Percentiles rank a stretch among this genome's conserved stretches.
phyloP scores from a whole-genome alignment of 2,797 vertebrate species.

The Cyprinella venusta region DNA sequence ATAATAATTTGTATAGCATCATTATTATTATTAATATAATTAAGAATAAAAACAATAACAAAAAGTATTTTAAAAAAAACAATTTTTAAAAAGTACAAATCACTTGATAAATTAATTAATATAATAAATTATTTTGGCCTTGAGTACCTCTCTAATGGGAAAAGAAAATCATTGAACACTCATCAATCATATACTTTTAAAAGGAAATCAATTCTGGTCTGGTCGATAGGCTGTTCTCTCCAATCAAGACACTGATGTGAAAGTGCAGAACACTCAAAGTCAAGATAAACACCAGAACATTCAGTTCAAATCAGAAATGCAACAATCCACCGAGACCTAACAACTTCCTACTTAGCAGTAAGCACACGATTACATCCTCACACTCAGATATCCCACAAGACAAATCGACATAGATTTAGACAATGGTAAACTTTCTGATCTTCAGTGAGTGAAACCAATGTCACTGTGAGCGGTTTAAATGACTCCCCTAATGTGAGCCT shows the following conservation, averaged over 20 bases:
- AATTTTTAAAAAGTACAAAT: not conserved
- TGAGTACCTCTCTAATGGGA: not conserved
- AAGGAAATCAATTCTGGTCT: slow-evolving; percentile 4
- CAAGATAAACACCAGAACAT: not conserved
- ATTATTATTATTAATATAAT: not conserved
- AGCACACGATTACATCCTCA: not conserved
- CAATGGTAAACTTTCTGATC: not conserved
- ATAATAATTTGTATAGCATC: too few species aligned
- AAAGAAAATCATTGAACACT: not conserved
- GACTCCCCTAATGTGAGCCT: not conserved
- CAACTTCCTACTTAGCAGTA: slow-evolving; percentile 1
- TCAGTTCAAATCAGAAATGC: not conserved
- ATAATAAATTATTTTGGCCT: not conserved
- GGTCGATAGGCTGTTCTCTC: not conserved
- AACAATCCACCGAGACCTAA: not conserved
- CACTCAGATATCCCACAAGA: not conserved
- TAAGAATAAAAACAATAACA: not conserved
- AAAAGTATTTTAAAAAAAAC: not conserved
- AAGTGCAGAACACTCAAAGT: not conserved
- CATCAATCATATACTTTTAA: not conserved
- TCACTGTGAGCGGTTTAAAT: not conserved
- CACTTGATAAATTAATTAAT: too few species aligned
- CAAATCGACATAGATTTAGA: not conserved
- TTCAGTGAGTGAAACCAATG: not conserved
- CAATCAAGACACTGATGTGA: not conserved